Base-by-base conservation (phyloP, 2,888 invertebrate species). In the Epinotia bilunana region DNA sequence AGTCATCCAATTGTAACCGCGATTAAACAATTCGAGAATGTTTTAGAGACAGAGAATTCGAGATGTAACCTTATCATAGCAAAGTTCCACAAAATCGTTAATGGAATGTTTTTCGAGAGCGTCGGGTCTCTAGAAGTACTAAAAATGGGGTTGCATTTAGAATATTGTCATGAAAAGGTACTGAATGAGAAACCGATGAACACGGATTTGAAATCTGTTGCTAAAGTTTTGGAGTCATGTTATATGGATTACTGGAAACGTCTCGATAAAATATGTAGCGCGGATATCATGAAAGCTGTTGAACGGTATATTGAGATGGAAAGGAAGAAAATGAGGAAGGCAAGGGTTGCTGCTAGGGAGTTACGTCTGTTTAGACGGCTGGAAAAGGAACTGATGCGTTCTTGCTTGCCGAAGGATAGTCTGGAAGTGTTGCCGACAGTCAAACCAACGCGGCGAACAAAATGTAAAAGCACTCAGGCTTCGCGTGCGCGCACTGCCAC, bases 121-220 rank as follows among this genome's bases (percentile, higher is more conserved):
- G 91, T 96, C 0, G 95, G 95, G 71, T 92, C 95, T 13, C 90
- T 92, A 53, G 94, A 95, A 12, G 94, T 95, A 49, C 87, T 96
- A 28, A 95, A 95, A 83, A 85, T 96, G 55, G 88, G 92, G 77
- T 90, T 95, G 9, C 95, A 95, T 83, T 92, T 96, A 72, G 95
- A 96, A 83, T 96, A 96, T 83, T 94, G 95, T 46, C 96, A 95
- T 83, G 95, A 96, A 85, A 94, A 92, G 63, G 89, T 96, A 60
- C 90, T 95, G 39, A 93, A 90, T 1, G 94, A 95, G 13, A 95
- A 95, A 82, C 95, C 95, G 58, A 93, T 95, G 6, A 95, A 95
- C 81, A 87, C 95, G 76, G 93, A 93, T 65, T 91, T 95, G 72
- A 86, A 90, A 69, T 87, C 93, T 9, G 95, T 96, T 91, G 95